These are phyloP conservation scores for Limenitis camilla DNA, from an alignment of 2,888 invertebrate genomes.

Conservation along the genomic window DNA sequence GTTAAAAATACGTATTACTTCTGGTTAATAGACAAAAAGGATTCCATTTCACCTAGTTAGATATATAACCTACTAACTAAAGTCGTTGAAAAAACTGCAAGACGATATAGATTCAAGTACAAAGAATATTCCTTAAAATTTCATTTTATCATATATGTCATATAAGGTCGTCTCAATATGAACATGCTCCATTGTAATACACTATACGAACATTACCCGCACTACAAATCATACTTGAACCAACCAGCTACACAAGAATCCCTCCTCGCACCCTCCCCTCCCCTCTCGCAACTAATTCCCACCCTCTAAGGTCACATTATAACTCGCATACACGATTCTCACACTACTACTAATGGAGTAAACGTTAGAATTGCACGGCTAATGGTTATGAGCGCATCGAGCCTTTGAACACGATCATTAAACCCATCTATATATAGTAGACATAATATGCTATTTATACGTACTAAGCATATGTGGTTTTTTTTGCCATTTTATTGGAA, in stretches of 20 bases:
- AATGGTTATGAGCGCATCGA: constrained; percentile 9
- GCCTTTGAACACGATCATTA: constrained; percentile 57
- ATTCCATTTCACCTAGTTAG: no score
- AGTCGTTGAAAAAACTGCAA: neutral
- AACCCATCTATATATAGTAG: constrained; percentile 23
- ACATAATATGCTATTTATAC: no score
- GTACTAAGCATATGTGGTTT: no score
- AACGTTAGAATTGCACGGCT: constrained; percentile 18
- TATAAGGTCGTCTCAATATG: constrained; percentile 48
- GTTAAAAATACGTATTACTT: neutral
- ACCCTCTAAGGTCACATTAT: constrained; percentile 32
- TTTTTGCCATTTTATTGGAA: no score
- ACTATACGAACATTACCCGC: constrained; percentile 58
- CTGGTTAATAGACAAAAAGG: no score
- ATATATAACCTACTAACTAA: no score
- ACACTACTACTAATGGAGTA: constrained; percentile 49
- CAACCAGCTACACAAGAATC: constrained; percentile 50
- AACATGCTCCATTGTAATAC: constrained; percentile 45
- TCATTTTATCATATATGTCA: constrained; percentile 24
- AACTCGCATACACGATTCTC: constrained; percentile 37
- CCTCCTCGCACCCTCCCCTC: constrained; percentile 26
- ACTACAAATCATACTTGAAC: constrained; percentile 64
- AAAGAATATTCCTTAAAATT: no score
- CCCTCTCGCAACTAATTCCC: constrained; percentile 49
- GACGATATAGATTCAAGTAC: constrained; percentile 18